Evolutionary conservation across 1,140 invertebrate genomes (phyloP), one percentile per base, ranked within the genome.

Genomic region (Matsumurasca onukii): DNA sequence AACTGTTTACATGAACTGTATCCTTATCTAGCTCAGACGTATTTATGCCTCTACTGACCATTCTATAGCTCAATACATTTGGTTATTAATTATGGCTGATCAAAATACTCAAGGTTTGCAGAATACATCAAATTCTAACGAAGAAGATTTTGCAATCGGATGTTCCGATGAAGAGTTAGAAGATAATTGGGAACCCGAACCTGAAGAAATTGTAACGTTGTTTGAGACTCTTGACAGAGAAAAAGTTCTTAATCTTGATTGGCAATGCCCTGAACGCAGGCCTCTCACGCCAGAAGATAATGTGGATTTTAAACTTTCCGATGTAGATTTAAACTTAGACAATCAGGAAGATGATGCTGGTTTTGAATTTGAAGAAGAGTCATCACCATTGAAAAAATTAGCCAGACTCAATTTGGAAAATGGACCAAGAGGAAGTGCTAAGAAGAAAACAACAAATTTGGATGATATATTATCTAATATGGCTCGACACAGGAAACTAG

Each of bases 391-490:
- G 27, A 74, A 74, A 22, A 52, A 74, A 31, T 25, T 51, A 34
- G 65, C 55, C n/a, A 68, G 70, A 13, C 22, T 59, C 29, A 57
- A 72, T 30, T 25, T 51, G 45, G 65, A 70, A 68, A 31, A 68
- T 48, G 72, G 72, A 2, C 76, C 75, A 9, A 77, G 79, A 68
- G 78, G 78, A 51, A 78, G 78, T 72, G 78, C 79, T 1, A 81
- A 80, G 69, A 80, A 80, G 70, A 78, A 78, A 75, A 80, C 80
- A 1, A 80, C 79, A 25, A 80, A 76, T 70, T 71, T 80, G 9
- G 79, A 80, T 73, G 78, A 77, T 34, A 77, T 81, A 66, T 68
- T 81, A 25, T 79, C 76, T 3, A 80, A 80, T 65, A 80, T 81
- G 76, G 75, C 76, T 61, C 70, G 78, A 29, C 79, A 81, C 71